Evolutionary conservation across 2,113 vertebrate species (phyloP), one percentile per base, ranked within the genome.

Genomic region (Cariama cristata): DNA sequence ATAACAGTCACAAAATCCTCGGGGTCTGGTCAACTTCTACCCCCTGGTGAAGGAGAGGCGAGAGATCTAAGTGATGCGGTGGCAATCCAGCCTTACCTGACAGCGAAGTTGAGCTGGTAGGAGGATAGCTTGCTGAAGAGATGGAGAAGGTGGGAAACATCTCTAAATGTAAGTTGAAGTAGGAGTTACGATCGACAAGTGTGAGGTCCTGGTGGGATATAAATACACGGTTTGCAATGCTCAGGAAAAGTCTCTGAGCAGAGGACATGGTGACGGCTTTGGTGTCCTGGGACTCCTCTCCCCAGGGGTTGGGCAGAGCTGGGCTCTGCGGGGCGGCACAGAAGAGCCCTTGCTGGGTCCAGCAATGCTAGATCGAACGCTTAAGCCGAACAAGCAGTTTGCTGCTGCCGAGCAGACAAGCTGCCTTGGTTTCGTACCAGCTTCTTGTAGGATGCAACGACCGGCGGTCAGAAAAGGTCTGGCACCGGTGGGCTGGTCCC

Each of bases 181-280:
- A 42, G 96, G 96, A 97, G 95, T 86, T n/a, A 56, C 10, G 3
- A 85, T 64, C 60, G 76, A 93, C 90, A 93, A 79, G 96, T 19
- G 91, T 4, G 77, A 90, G 96, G 90, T 79, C 93, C 89, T 13
- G 97, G 67, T 84, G 96, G 72, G 86, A 88, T 91, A 56, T 42
- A 81, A 81, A 94, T 59, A 53, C 53, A 8, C 0, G 4, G 63
- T 8, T 90, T 32, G 84, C 14, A 0, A 20, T 4, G 87, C 88
- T 79, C 0, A 2, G 73, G 90, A 52, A 75, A 23, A 93, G 58
- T 1, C 64, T 83, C 30, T 0, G 28, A 85, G 91, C 52, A 38
- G 56, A 83, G 59, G 28, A 1, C 0, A 0, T 2, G 74, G 77
- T 82, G 93, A 11, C 6, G 81, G 86, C 83, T 2, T 6, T 11